A percentile compares a stretch with the other conserved stretches of the same genome.
phyloP scores from a whole-genome alignment of 2,113 vertebrate species.

The Hiodon tergisus region DNA sequence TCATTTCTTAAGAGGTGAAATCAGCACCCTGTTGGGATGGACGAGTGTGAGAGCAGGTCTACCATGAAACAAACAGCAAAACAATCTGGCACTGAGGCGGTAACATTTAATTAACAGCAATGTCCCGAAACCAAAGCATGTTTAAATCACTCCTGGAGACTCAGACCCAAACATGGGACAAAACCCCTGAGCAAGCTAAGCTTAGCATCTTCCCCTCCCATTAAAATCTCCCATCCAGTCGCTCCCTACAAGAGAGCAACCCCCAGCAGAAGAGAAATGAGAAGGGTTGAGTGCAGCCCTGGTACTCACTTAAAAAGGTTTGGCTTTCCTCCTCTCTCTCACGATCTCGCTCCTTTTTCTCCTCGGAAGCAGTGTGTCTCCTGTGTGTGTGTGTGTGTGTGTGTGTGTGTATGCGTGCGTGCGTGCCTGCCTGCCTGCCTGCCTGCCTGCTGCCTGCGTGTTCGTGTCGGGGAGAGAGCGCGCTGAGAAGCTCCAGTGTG shows the following conservation, averaged over 20 bases:
- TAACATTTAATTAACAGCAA: too few species aligned
- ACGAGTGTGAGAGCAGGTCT: neutral
- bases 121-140: too few species aligned
- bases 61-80: too few species aligned
- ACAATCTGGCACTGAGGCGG: too few species aligned
- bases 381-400: constrained; percentile 32
- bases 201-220: neutral
- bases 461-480: constrained; percentile 1
- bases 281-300: constrained; percentile 2
- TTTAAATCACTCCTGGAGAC: constrained; percentile 3
- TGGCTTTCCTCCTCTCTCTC: constrained; percentile 40
- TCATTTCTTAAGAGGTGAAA: constrained; percentile 46
- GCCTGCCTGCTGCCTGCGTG: constrained; percentile 4
- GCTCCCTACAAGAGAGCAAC: constrained; percentile 2
- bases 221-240: neutral
- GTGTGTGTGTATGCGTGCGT: constrained; percentile 33
- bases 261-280: constrained; percentile 16
- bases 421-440: constrained; percentile 18
- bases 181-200: neutral
- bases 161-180: neutral
- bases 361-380: constrained; percentile 22
- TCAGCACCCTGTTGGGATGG: constrained; percentile 1
- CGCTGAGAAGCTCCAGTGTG: constrained; percentile 20
- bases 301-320: constrained; percentile 46
- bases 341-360: constrained; percentile 42